Evolutionary conservation across 2,797 vertebrate genomes (phyloP).

Genomic region (Lindbergichthys nudifrons): DNA sequence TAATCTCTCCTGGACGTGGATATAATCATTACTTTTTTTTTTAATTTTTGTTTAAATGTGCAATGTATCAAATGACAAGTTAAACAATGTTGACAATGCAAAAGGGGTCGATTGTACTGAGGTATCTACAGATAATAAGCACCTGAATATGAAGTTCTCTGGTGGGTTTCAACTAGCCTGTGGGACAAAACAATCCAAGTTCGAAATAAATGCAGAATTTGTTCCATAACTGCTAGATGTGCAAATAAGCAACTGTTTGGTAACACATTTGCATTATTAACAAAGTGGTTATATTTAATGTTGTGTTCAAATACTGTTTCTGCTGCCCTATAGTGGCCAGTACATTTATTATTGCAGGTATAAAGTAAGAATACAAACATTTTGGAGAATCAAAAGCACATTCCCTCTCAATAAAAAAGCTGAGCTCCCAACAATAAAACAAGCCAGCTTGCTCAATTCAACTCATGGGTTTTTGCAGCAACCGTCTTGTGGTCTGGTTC

Average conservation of each 20-base stretch:
- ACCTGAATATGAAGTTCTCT: no score
- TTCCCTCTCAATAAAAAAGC: not conserved
- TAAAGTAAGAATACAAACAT: not conserved
- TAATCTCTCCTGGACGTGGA: not conserved
- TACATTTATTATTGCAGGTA: fast-evolving
- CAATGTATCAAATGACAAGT: not conserved
- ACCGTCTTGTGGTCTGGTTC: not conserved
- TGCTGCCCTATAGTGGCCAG: not conserved
- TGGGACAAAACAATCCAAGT: not conserved
- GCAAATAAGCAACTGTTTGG: not conserved
- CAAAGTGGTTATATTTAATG: not conserved
- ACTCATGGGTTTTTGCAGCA: not conserved
- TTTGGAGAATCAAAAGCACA: not conserved
- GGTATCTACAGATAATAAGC: no score
- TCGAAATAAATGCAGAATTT: not conserved
- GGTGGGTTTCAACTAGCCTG: not conserved
- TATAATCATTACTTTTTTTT: not conserved
- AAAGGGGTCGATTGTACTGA: not conserved
- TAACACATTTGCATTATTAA: not conserved
- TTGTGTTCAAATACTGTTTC: not conserved
- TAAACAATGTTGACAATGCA: fast-evolving
- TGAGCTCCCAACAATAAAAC: not conserved
- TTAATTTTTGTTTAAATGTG: not conserved
- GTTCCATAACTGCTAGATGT: not conserved
- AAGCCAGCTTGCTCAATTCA: not conserved